Conservation (phyloP, 2,797 vertebrate genomes). For the Cichlasoma orientale region DNA sequence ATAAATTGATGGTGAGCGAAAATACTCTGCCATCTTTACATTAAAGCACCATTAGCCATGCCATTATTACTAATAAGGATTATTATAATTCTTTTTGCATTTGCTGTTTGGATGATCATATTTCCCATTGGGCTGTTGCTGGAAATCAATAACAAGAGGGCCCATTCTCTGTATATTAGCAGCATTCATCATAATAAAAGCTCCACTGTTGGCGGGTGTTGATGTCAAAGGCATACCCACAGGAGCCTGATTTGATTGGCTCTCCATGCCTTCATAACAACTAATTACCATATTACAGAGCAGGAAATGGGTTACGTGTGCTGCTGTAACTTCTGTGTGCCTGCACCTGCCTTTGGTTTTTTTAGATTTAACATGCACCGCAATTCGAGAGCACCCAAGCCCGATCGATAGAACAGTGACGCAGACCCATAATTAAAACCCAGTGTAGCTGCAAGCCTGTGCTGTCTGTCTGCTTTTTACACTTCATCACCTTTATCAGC, state of each 20-base stretch:
- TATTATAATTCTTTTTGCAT: constrained; percentile 21
- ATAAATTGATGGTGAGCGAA: background rate
- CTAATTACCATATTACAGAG: constrained; percentile 61
- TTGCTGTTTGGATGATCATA: constrained; percentile 32
- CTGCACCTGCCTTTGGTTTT: constrained; percentile 42
- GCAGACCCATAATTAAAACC: constrained; percentile 63
- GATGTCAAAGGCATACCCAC: constrained; percentile 58
- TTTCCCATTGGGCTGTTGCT: constrained; percentile 47
- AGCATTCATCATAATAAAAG: constrained; percentile 74
- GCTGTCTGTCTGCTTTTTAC: constrained; percentile 29
- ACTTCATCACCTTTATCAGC: constrained; percentile 49
- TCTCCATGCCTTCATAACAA: constrained; percentile 48
- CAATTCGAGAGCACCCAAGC: constrained; percentile 46
- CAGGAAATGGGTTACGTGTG: constrained; percentile 43
- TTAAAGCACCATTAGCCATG: background rate
- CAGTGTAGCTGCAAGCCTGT: constrained; percentile 30
- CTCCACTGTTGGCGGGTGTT: constrained; percentile 51
- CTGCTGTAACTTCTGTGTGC: constrained; percentile 8
- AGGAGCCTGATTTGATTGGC: constrained; percentile 59
- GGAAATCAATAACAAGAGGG: constrained; percentile 61
- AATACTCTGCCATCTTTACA: background rate
- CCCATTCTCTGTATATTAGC: constrained; percentile 59
- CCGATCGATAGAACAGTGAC: constrained; percentile 41
- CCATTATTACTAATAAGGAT: constrained; percentile 18
- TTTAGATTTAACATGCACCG: constrained; percentile 32